Conservation (phyloP, 2,888 invertebrate species). For the Pogonocherus hispidulus region DNA sequence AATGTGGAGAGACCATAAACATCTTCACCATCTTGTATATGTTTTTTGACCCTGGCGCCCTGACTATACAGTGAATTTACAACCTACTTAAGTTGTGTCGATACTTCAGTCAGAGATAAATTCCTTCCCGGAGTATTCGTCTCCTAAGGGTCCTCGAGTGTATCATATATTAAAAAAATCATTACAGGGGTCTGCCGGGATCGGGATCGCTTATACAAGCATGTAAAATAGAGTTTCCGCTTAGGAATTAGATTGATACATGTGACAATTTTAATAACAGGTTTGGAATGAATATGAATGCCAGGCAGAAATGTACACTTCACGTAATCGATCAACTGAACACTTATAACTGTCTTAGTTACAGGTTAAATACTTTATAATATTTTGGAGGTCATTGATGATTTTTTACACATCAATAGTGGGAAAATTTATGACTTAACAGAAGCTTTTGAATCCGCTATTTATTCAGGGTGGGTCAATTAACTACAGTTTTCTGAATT, state of each 20-base stretch:
- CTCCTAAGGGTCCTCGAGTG: constrained; percentile 20
- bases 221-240: background rate
- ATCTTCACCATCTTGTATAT: no score
- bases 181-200: constrained; percentile 7
- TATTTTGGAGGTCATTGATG: no score
- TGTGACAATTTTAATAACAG: background rate
- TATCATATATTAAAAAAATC: constrained; percentile 30
- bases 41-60: background rate
- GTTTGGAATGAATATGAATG: background rate
- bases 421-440: no score
- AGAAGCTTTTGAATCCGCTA: no score
- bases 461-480: no score
- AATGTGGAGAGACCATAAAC: no score
- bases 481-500: no score
- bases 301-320: background rate
- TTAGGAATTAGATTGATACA: background rate
- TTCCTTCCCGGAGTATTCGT: constrained; percentile 14
- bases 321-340: no score
- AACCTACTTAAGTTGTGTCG: constrained; percentile 27
- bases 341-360: no score
- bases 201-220: background rate
- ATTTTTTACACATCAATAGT: no score
- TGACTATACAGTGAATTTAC: constrained; percentile 2
- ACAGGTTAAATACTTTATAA: no score
- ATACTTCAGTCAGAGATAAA: constrained; percentile 6